Conservation (phyloP, 2,888 invertebrate species). For the Platypus cylindrus region DNA sequence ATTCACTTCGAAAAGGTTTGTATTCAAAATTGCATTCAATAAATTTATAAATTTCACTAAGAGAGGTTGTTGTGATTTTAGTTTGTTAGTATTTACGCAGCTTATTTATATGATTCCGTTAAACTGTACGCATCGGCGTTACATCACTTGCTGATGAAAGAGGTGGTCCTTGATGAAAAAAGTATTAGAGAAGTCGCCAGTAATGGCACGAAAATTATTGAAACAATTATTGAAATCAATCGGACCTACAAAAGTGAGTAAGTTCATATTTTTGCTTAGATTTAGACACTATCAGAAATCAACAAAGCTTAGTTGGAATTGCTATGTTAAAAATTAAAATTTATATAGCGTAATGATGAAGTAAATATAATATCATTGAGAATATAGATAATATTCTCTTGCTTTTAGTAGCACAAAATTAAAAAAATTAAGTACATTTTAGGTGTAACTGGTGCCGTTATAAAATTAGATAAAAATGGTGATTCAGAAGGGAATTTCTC, state of each 20-base stretch:
- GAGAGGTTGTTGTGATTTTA: no score
- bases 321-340: background rate
- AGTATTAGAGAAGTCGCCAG: slow-evolving; percentile 56
- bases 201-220: slow-evolving; percentile 79
- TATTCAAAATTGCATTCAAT: no score
- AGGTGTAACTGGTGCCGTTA: slow-evolving; percentile 92
- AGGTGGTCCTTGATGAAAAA: slow-evolving; percentile 44
- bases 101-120: slow-evolving; percentile 90
- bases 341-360: background rate
- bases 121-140: slow-evolving; percentile 75
- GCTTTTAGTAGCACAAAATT: background rate
- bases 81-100: slow-evolving; percentile 84
- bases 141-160: slow-evolving; percentile 51
- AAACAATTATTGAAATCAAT: slow-evolving; percentile 70
- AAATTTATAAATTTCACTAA: no score
- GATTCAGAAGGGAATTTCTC: slow-evolving; percentile 98
- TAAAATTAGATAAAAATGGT: slow-evolving; percentile 81
- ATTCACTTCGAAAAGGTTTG: slow-evolving; percentile 15
- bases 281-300: background rate
- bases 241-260: slow-evolving; percentile 72
- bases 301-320: background rate
- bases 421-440: background rate
- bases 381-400: background rate
- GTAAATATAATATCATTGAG: background rate
- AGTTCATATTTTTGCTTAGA: slow-evolving; percentile 2